Evolutionary conservation across 2,888 invertebrate genomes (phyloP).

Genomic region (Myathropa florea): DNA sequence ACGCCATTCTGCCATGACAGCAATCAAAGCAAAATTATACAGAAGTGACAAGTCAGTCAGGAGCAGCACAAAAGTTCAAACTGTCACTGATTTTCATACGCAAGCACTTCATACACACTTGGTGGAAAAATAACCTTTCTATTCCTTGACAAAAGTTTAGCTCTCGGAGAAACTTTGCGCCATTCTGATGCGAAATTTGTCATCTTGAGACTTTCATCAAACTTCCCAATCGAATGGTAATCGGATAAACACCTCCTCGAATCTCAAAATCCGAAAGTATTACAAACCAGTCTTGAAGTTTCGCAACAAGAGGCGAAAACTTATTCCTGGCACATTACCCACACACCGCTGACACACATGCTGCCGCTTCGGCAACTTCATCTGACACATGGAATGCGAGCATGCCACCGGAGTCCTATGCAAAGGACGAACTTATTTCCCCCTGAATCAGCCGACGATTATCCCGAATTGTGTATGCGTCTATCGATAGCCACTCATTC

Average conservation of each 20-base stretch:
- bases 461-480: constrained; percentile 16
- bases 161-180: neutral
- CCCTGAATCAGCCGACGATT: neutral
- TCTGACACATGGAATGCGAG: neutral
- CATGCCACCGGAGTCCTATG: no score
- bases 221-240: constrained; percentile 47
- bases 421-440: constrained; percentile 21
- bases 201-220: neutral
- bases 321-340: neutral
- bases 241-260: constrained; percentile 52
- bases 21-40: no score
- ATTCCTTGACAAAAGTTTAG: neutral
- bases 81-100: neutral
- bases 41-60: neutral
- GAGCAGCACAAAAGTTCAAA: neutral
- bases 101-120: neutral
- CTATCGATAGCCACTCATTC: constrained; percentile 25
- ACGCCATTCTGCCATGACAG: no score
- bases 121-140: neutral
- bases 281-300: constrained; percentile 36
- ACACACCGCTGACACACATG: neutral
- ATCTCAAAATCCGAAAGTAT: constrained; percentile 38
- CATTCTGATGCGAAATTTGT: neutral
- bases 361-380: neutral
- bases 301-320: neutral